Conservation (phyloP, 2,888 invertebrate species). For the Sceliomorpha sp. region DNA sequence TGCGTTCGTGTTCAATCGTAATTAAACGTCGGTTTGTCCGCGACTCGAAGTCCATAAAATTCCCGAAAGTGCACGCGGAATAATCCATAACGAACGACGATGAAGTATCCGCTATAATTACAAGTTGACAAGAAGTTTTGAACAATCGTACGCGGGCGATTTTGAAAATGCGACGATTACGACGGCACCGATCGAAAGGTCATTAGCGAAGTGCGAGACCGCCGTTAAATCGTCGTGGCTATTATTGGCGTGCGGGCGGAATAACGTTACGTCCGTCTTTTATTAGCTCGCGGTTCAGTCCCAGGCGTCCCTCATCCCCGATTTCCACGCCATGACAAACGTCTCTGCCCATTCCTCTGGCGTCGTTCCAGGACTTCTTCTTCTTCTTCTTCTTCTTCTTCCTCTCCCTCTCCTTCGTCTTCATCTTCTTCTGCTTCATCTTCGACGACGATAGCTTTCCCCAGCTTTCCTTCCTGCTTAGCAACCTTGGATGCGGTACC, state of each 20-base stretch:
- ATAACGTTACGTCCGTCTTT: slow-evolving; percentile 51
- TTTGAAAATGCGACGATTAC: slow-evolving; percentile 7
- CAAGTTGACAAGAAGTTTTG: too few relatives aligned
- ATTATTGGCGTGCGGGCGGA: slow-evolving; percentile 47
- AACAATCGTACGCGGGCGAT: too few relatives aligned
- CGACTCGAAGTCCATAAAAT: too few relatives aligned
- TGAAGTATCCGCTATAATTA: too few relatives aligned
- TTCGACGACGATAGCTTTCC: slow-evolving; percentile 37
- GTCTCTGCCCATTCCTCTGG: slow-evolving; percentile 63
- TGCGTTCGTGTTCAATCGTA: too few relatives aligned
- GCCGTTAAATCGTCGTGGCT: slow-evolving; percentile 25
- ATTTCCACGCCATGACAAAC: slow-evolving; percentile 58
- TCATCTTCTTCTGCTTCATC: too few relatives aligned
- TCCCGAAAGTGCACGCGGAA: too few relatives aligned
- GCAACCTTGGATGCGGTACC: slow-evolving; percentile 23
- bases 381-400: too few relatives aligned
- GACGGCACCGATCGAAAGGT: slow-evolving; percentile 12
- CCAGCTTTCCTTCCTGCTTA: slow-evolving; percentile 50
- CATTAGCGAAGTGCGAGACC: slow-evolving; percentile 22
- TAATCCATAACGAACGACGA: too few relatives aligned
- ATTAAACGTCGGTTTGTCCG: too few relatives aligned
- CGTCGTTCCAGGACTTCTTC: slow-evolving; percentile 58
- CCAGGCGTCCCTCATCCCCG: slow-evolving; percentile 13
- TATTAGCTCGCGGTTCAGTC: slow-evolving; percentile 37
- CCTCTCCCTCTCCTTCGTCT: too few relatives aligned